phyloP scores from a whole-genome alignment of 2,797 vertebrate species.

The Columba guinea region DNA sequence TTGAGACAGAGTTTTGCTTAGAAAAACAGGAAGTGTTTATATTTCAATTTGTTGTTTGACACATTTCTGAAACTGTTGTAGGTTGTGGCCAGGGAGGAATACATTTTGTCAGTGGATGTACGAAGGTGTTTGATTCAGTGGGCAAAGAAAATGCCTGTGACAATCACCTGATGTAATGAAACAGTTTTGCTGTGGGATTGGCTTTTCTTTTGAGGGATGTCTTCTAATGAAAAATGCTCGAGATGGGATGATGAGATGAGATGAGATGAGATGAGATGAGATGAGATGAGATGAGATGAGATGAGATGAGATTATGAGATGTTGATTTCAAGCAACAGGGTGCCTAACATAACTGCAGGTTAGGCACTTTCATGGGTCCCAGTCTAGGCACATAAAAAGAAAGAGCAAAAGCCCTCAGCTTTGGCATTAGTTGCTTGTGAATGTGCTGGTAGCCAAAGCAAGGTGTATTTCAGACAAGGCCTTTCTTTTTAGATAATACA shows the following conservation, averaged over 20 bases:
- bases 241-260: neutral
- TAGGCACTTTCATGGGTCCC: neutral
- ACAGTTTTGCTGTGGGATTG: neutral
- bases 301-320: neutral
- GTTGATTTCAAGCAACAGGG: neutral
- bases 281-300: neutral
- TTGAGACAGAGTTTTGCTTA: neutral
- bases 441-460: neutral
- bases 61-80: neutral
- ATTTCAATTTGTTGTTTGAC: neutral
- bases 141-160: neutral
- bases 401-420: neutral
- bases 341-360: neutral
- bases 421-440: neutral
- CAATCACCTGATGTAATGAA: neutral
- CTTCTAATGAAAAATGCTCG: neutral
- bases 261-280: neutral
- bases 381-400: neutral
- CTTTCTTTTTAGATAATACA: neutral
- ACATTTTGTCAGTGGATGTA: neutral
- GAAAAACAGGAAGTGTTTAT: neutral
- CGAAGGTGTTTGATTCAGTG: neutral
- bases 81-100: too few species aligned
- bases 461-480: neutral
- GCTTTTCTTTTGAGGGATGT: neutral